Evolutionary conservation across 1,140 invertebrate genomes (phyloP), one percentile per base, ranked within the genome.

Genomic region (Pemphigus obesinymphae): DNA sequence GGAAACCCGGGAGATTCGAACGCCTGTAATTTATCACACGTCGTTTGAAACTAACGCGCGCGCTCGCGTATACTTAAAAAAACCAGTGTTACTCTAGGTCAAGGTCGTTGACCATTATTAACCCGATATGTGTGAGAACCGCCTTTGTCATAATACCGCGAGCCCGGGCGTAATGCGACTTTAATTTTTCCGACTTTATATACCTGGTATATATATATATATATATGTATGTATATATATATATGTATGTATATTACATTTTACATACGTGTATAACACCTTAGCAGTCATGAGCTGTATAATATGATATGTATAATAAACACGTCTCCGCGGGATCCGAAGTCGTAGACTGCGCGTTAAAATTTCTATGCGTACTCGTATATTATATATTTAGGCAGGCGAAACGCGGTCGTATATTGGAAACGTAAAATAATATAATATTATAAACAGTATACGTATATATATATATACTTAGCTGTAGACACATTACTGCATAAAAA

Each of bases 31-130:
- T 63, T 31, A 61, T 63, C 58, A 63, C 58, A 63, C 58, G 17
- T 63, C 29, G 61, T 63, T 68, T 68, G 66, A 70, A 50, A 4
- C 23, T 1, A 34, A 70, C 15, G 34, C 10, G 4, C 13, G 34
- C 7, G n/a, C 50, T 4, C 23, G 23, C 23, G 7, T n/a, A n/a
- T n/a, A n/a, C n/a, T 26, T 58, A 58, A 58, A 58, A 58, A 58
- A 58, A 58, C 23, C 43, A 50, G 43, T 48, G 68, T 78, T 78
- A 61, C 53, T 78, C 13, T 78, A 80, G 76, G 76, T 80, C 76
- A 80, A 80, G 76, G 76, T 43, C 23, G 53, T 0, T 3, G 6
- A 20, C 15, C 37, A 80, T 61, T 34, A 40, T 63, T 48, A 48
- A 48, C 15, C 17, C 26, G 13, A 70, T 13, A 70, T 43, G 43